Evolutionary conservation across 2,113 vertebrate genomes (phyloP).

Genomic region (Oncorhynchus keta): DNA sequence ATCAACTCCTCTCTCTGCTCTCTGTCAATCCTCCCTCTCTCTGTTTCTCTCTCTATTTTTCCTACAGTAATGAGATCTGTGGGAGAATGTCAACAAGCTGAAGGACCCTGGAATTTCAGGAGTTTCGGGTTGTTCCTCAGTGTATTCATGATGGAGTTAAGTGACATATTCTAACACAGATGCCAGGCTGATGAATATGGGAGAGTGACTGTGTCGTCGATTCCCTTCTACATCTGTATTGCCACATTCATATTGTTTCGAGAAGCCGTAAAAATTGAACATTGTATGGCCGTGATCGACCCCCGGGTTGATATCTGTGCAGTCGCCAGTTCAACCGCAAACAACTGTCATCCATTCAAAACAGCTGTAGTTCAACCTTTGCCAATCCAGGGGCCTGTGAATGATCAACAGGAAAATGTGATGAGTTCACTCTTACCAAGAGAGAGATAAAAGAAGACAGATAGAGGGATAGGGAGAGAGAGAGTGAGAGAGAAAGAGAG

Average conservation of each 20-base stretch:
- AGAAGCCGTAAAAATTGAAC: neutral
- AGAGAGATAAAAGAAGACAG: neutral
- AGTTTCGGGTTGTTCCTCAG: too few relatives aligned
- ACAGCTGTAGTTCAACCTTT: conserved; percentile 54
- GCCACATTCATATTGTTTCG: neutral
- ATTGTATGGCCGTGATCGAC: neutral
- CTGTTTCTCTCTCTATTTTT: neutral
- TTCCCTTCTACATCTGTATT: neutral
- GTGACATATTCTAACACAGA: conserved; percentile 2
- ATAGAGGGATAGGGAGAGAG: neutral
- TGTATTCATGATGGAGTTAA: neutral
- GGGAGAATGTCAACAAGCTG: neutral
- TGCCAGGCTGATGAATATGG: conserved; percentile 17
- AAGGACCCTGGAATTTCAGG: neutral
- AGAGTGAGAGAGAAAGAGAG: neutral
- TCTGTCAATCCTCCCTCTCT: neutral
- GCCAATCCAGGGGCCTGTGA: conserved; percentile 58
- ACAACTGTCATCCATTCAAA: conserved; percentile 24
- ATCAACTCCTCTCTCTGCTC: neutral
- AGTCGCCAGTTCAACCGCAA: conserved; percentile 18
- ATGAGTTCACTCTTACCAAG: neutral
- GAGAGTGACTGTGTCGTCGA: neutral
- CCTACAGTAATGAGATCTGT: neutral
- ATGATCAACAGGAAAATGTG: conserved; percentile 19
- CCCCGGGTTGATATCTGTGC: neutral